phyloP scores from a whole-genome alignment of 2,113 vertebrate species.

The Spea multiplicata region DNA sequence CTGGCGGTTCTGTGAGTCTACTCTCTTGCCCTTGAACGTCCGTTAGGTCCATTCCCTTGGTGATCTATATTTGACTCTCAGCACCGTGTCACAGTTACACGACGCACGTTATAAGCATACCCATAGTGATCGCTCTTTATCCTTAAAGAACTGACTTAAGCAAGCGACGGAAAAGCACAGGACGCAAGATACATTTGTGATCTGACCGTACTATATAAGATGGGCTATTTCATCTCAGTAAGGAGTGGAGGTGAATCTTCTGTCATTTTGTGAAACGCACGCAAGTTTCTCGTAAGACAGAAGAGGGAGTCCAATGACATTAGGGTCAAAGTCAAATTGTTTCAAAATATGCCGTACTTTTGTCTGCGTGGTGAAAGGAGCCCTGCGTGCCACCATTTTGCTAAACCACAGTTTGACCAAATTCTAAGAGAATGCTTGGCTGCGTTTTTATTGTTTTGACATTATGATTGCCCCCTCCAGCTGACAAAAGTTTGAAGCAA shows the following conservation, averaged over 20 bases:
- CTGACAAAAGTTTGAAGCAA: too few relatives aligned
- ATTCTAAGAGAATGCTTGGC: too few relatives aligned
- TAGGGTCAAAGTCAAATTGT: too few relatives aligned
- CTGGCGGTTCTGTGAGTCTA: conserved; percentile 28
- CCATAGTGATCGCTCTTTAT: conserved; percentile 36
- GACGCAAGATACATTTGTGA: conserved; percentile 13
- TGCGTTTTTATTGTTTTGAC: too few relatives aligned
- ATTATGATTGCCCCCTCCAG: too few relatives aligned
- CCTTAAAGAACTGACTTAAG: conserved; percentile 23
- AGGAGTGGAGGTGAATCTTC: conserved; percentile 10
- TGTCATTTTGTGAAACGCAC: conserved; percentile 22
- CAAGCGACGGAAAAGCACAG: conserved; percentile 20
- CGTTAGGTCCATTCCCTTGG: conserved; percentile 42
- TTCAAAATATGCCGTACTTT: too few relatives aligned
- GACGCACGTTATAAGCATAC: conserved; percentile 14
- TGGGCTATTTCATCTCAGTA: conserved; percentile 25
- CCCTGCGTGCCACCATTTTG: too few relatives aligned
- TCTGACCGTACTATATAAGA: conserved; percentile 15
- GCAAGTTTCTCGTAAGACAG: conserved; percentile 19
- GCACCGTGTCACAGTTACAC: conserved; percentile 31
- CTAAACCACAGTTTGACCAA: too few relatives aligned
- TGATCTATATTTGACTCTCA: conserved; percentile 44
- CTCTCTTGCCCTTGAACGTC: conserved; percentile 25
- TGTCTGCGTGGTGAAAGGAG: too few relatives aligned
- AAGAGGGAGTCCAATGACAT: too few relatives aligned